A percentile compares a stretch with the other conserved stretches of the same genome.
These are phyloP conservation scores for Pyrgilauda ruficollis DNA, from an alignment of 2,113 vertebrate genomes.

Conservation along the genomic window DNA sequence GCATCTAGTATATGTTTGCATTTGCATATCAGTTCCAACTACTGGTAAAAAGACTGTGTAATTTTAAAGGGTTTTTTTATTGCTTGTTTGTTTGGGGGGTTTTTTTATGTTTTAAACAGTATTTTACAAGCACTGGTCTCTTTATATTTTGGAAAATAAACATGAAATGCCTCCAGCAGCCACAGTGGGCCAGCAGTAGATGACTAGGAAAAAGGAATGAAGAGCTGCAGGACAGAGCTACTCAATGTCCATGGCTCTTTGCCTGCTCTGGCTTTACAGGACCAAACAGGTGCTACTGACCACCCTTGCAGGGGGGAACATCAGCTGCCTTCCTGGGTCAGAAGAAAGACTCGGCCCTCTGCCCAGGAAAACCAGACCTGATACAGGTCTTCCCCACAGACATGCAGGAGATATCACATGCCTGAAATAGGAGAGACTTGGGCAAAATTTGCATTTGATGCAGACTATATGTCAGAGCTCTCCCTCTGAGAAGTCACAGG, in stretches of 20 bases:
- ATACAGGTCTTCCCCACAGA: background rate
- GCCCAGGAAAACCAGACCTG: background rate
- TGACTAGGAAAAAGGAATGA: background rate
- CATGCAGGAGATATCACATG: background rate
- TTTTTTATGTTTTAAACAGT: background rate
- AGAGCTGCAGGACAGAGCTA: background rate
- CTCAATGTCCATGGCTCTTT: background rate
- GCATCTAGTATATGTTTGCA: background rate
- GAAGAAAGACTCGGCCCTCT: background rate
- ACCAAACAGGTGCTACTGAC: background rate
- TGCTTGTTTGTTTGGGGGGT: background rate
- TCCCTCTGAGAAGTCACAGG: background rate
- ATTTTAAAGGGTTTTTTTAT: background rate
- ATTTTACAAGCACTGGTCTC: background rate
- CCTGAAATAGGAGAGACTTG: background rate
- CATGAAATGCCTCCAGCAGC: background rate
- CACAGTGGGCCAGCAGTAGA: background rate
- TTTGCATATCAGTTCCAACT: background rate
- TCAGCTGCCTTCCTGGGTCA: background rate
- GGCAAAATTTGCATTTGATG: background rate
- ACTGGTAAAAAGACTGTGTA: background rate
- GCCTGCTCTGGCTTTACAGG: background rate
- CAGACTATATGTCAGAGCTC: background rate
- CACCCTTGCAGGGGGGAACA: background rate
- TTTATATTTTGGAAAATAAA: background rate